Evolutionary conservation across 2,888 invertebrate species (phyloP).

Genomic region (Cheilosia vernalis): DNA sequence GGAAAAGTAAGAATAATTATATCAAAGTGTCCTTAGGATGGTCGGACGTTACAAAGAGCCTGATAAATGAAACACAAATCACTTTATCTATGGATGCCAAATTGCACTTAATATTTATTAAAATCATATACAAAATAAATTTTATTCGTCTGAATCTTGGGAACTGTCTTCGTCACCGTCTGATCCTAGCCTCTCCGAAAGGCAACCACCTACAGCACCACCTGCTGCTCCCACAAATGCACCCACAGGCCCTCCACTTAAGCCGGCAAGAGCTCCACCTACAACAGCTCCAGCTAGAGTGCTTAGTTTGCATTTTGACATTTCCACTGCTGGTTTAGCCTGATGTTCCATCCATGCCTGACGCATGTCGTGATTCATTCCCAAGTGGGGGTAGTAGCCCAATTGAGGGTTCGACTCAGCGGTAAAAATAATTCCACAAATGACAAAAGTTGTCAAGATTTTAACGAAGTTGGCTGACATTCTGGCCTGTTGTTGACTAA

Average conservation of each 20-base stretch:
- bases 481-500: too few species aligned
- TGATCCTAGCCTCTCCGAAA: neutral
- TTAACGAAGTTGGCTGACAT: neutral
- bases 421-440: neutral
- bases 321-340: neutral
- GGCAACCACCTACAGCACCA: neutral
- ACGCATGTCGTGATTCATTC: slow-evolving; percentile 1
- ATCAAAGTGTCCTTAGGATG: too few species aligned
- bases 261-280: neutral
- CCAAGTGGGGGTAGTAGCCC: neutral
- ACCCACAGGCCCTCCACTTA: neutral
- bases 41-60: too few species aligned
- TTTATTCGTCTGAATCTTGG: neutral
- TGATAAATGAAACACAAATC: too few species aligned
- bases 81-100: too few species aligned
- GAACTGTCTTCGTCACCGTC: neutral
- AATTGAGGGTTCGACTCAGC: neutral
- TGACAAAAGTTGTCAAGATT: neutral
- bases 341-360: slow-evolving; percentile 2
- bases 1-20: too few species aligned
- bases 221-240: neutral
- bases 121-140: too few species aligned
- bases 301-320: neutral
- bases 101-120: too few species aligned
- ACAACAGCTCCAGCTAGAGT: neutral